These are phyloP conservation scores for Heterocephalus glaber DNA, from an alignment of 2,113 vertebrate species.

Conservation along the genomic window DNA sequence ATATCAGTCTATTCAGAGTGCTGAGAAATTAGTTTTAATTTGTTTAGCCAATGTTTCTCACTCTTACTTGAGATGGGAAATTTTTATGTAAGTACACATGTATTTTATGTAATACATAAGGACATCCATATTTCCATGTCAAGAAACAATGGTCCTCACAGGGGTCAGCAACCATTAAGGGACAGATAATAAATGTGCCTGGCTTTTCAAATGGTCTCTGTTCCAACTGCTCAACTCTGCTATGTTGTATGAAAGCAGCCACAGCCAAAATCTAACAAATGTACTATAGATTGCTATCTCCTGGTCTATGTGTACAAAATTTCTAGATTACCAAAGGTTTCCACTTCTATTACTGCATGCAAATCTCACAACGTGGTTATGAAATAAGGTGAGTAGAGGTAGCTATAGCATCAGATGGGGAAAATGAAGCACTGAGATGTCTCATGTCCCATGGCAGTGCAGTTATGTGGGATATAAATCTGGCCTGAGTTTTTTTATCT, in stretches of 20 bases:
- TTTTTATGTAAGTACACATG: background rate
- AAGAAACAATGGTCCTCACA: background rate
- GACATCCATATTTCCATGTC: background rate
- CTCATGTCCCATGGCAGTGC: background rate
- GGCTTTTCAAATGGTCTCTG: background rate
- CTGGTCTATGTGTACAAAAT: rapidly evolving
- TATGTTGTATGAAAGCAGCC: background rate
- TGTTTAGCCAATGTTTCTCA: background rate
- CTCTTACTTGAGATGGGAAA: background rate
- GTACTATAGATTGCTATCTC: background rate
- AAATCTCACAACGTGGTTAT: background rate
- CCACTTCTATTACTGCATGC: background rate
- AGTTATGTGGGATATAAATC: background rate
- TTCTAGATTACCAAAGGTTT: background rate
- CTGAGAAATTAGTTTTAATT: slow-evolving; percentile 12
- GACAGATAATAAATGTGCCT: background rate
- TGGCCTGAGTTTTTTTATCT: background rate
- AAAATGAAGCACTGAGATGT: background rate
- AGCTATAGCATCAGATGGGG: background rate
- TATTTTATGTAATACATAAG: background rate
- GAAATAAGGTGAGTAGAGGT: background rate
- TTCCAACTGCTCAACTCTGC: rapidly evolving
- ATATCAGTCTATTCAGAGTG: background rate
- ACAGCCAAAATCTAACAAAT: rapidly evolving
- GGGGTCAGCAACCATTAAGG: background rate